These are phyloP conservation scores for Pseudoips prasinana DNA, from an alignment of 2,888 invertebrate species.

Conservation along the genomic window DNA sequence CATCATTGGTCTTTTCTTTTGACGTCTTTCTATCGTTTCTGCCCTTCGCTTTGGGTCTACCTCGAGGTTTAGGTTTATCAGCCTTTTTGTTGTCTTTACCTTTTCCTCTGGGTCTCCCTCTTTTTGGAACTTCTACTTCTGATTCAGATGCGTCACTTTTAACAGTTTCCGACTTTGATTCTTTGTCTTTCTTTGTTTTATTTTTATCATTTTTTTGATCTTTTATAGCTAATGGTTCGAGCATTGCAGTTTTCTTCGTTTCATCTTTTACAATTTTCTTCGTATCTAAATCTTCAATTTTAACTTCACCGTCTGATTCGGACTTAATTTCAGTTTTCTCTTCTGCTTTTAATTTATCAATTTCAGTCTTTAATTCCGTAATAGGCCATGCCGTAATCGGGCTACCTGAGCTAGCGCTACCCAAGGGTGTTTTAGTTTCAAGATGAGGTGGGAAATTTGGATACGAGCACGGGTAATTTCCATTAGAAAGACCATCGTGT, in stretches of 20 bases:
- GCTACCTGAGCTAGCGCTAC: conserved; percentile 63
- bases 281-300: conserved; percentile 76
- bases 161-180: conserved; percentile 34
- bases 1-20: conserved; percentile 78
- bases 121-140: conserved; percentile 57
- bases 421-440: conserved; percentile 67
- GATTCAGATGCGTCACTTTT: conserved; percentile 59
- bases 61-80: conserved; percentile 58
- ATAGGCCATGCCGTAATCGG: conserved; percentile 71
- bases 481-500: conserved; percentile 41
- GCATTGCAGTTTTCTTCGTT: conserved; percentile 40
- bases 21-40: conserved; percentile 72
- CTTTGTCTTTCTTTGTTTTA: conserved; percentile 40
- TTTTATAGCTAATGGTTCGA: conserved; percentile 33
- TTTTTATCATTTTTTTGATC: conserved; percentile 33
- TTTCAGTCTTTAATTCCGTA: conserved; percentile 68
- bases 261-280: conserved; percentile 73
- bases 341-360: conserved; percentile 69
- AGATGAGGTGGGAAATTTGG: conserved; percentile 55
- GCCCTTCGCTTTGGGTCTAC: conserved; percentile 66
- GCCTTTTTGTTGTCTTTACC: conserved; percentile 58
- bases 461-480: conserved; percentile 54
- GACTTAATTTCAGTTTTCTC: conserved; percentile 73
- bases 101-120: conserved; percentile 52
- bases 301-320: conserved; percentile 78